These are phyloP conservation scores for Geodia barretti DNA, from an alignment of 37 sponge, comb jelly and placozoan species.

Conservation along the genomic window DNA sequence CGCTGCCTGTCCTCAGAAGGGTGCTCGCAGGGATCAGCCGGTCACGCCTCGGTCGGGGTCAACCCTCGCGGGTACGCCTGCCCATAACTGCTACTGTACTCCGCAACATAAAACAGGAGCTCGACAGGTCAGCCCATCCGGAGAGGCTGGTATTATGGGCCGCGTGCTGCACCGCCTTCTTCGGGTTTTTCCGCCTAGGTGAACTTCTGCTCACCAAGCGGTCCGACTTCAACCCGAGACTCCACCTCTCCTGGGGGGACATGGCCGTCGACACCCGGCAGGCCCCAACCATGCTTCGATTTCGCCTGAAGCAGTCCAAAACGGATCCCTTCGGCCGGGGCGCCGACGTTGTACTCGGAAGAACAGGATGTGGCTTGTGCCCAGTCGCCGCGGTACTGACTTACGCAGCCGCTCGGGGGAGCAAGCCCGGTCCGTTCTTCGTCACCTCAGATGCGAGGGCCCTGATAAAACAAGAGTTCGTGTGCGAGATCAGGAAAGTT, in stretches of 20 bases:
- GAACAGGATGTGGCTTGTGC: neutral
- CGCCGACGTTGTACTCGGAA: neutral
- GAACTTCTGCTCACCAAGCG: slow-evolving; percentile 15
- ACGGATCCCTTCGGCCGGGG: slow-evolving; percentile 2
- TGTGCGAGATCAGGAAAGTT: neutral
- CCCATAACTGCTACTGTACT: slow-evolving; percentile 1
- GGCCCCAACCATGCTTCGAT: neutral
- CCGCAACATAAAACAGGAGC: neutral
- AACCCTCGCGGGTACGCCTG: neutral
- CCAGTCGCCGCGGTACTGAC: neutral
- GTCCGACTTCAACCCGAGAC: neutral
- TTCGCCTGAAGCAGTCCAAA: slow-evolving; percentile 9
- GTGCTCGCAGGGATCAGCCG: neutral
- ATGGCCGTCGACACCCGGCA: neutral
- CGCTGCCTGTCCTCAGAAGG: neutral
- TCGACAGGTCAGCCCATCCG: neutral
- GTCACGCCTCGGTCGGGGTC: neutral
- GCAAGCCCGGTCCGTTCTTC: neutral
- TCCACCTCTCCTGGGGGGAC: slow-evolving; percentile 14
- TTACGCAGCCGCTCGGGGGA: neutral
- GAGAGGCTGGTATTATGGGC: slow-evolving; percentile 30
- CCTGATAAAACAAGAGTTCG: slow-evolving; percentile 1
- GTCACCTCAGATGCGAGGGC: too few species aligned
- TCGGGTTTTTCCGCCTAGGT: slow-evolving; percentile 40
- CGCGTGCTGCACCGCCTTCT: slow-evolving; percentile 31